Conservation (phyloP, 2,797 vertebrate genomes). For the Sebastes miniatus region DNA sequence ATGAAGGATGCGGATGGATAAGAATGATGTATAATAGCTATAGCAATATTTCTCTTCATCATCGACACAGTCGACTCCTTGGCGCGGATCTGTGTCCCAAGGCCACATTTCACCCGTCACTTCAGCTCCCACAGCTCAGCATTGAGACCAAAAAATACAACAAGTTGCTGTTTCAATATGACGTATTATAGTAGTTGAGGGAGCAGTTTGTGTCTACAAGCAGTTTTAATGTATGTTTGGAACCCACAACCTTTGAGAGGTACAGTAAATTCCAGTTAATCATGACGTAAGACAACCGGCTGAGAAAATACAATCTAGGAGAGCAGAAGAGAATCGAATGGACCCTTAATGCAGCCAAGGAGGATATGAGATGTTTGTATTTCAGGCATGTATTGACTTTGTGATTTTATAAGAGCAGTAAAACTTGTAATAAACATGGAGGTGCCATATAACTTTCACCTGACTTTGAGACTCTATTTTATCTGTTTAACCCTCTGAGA, state of each 20-base stretch:
- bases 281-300: not conserved
- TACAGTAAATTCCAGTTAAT: not conserved
- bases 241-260: not conserved
- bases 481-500: not conserved
- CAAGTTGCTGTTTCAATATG: slow-evolving; percentile 4
- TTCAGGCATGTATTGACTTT: not conserved
- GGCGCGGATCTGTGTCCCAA: not conserved
- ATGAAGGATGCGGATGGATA: not conserved
- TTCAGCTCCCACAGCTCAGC: not conserved
- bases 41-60: slow-evolving; percentile 9
- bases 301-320: not conserved
- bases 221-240: not conserved
- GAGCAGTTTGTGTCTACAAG: slow-evolving; percentile 7
- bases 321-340: not conserved
- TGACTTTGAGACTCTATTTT: not conserved
- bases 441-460: not conserved
- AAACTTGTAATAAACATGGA: not conserved
- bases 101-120: not conserved
- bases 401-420: not conserved
- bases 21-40: slow-evolving; percentile 14
- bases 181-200: not conserved
- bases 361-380: not conserved
- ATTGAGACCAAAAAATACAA: not conserved
- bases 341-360: not conserved
- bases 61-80: not conserved